Percentiles rank a stretch among this genome's conserved stretches.
phyloP scores from a whole-genome alignment of 1,140 invertebrate species.

The Philopotamus ludificatus region DNA sequence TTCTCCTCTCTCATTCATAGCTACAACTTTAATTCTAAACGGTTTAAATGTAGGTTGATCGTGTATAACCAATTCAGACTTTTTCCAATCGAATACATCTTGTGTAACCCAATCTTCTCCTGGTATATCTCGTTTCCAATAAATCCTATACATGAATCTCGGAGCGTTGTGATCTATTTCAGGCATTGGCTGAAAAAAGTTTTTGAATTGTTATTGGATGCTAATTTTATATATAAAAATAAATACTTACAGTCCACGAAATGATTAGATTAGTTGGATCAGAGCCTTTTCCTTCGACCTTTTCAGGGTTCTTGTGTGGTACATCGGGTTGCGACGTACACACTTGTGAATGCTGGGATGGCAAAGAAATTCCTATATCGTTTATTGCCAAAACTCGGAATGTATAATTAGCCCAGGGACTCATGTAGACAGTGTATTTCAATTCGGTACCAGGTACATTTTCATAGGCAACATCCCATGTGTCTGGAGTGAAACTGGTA shows the following conservation, averaged over 20 bases:
- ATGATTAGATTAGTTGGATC: constrained; percentile 90
- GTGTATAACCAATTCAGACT: constrained; percentile 64
- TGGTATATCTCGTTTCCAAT: constrained; percentile 78
- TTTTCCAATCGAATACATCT: constrained; percentile 77
- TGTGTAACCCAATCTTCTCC: constrained; percentile 70
- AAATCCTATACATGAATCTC: constrained; percentile 88
- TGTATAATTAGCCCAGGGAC: constrained; percentile 95
- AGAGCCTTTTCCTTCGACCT: constrained; percentile 87
- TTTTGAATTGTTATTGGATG: not conserved
- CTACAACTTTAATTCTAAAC: constrained; percentile 89
- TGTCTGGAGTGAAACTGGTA: constrained; percentile 90
- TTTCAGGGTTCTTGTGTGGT: constrained; percentile 92
- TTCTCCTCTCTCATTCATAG: constrained; percentile 87
- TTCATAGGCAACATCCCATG: constrained; percentile 79
- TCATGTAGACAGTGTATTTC: constrained; percentile 73
- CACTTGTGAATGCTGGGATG: constrained; percentile 75
- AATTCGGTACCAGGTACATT: constrained; percentile 78
- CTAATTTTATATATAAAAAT: constrained; percentile 3
- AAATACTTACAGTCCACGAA: constrained; percentile 79
- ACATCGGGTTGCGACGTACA: constrained; percentile 88
- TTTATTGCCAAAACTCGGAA: constrained; percentile 93
- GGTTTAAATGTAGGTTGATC: constrained; percentile 89
- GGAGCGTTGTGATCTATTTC: constrained; percentile 95
- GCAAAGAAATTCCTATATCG: constrained; percentile 86
- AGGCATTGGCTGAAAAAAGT: constrained; percentile 75